Evolutionary conservation across 2,113 vertebrate species (phyloP).

Genomic region (Rhinogobius similis): DNA sequence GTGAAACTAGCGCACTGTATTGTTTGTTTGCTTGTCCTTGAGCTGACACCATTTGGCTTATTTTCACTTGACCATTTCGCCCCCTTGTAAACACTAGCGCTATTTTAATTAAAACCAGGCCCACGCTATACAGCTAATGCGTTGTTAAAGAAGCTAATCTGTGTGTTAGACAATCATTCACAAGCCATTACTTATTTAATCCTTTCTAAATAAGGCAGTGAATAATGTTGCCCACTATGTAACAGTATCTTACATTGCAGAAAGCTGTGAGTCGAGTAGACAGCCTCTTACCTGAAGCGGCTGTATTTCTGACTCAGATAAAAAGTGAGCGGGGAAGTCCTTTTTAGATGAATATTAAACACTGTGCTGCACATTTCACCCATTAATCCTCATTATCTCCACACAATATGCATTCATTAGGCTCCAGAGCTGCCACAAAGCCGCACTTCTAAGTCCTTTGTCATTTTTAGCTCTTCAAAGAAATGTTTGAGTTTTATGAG

Average conservation of each 20-base stretch:
- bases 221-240: slow-evolving; percentile 38
- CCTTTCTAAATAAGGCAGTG: slow-evolving; percentile 53
- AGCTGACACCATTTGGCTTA: slow-evolving; percentile 10
- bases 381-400: slow-evolving; percentile 29
- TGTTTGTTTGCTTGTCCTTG: slow-evolving; percentile 30
- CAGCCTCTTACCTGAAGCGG: slow-evolving; percentile 17
- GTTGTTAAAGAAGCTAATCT: slow-evolving; percentile 54
- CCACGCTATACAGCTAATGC: slow-evolving; percentile 27
- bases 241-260: background rate
- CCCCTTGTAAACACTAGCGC: slow-evolving; percentile 6
- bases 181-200: slow-evolving; percentile 54
- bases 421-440: background rate
- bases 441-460: background rate
- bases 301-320: slow-evolving; percentile 24
- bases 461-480: slow-evolving; percentile 11
- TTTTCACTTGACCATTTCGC: slow-evolving; percentile 15
- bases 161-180: slow-evolving; percentile 46
- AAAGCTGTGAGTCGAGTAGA: slow-evolving; percentile 16
- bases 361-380: slow-evolving; percentile 8
- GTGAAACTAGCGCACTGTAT: background rate
- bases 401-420: background rate
- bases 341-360: slow-evolving; percentile 12
- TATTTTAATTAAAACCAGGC: slow-evolving; percentile 41
- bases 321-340: slow-evolving; percentile 17
- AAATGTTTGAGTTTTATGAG: background rate